Base-by-base conservation (phyloP, 2,797 vertebrate species). In the Peromyscus attwateri region DNA sequence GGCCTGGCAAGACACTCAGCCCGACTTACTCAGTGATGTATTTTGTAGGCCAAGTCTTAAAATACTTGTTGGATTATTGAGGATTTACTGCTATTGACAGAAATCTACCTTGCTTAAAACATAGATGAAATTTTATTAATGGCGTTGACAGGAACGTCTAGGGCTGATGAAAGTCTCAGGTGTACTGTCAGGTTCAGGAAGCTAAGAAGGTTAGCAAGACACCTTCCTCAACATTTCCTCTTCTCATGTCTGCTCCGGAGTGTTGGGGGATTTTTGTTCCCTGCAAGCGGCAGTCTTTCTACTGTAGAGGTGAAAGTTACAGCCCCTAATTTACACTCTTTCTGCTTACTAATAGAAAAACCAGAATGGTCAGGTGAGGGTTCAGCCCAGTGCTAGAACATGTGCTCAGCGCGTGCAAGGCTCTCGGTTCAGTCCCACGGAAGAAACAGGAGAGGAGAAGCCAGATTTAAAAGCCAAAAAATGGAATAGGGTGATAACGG, bases 11-110 rank as follows among this genome's bases (percentile, higher is more conserved):
- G 31, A 60, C 43, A 8, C 8, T 16, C 16, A 57, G 16, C 40
- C 76, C 94, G 40, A 77, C 87, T 83, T 84, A 49, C 37, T 83
- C 64, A 89, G 25, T 93, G 71, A 80, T 23, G 29, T 96, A 83
- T 87, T 83, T 91, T 81, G 89, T 60, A 46, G 40, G 76, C 31
- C 46, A 80, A 87, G 70, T 76, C 89, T 97, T 96, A 75, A 94
- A 75, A 87, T 85, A 66, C 17, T 87, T 89, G 11, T 43, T 60
- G 29, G 9, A 76, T 92, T 94, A 60, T 76, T 95, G 87, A 91
- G 87, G 80, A 91, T 25, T 87, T 87, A 88, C 70, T 49, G 14
- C 43, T 89, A 83, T 49, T 81, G 87, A 73, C 37, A 62, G 82
- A 95, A 89, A 62, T 90, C 43, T 34, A 34, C 92, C 77, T 92